Conservation (phyloP, 2,797 vertebrate species). For the Ispidina lecontei region DNA sequence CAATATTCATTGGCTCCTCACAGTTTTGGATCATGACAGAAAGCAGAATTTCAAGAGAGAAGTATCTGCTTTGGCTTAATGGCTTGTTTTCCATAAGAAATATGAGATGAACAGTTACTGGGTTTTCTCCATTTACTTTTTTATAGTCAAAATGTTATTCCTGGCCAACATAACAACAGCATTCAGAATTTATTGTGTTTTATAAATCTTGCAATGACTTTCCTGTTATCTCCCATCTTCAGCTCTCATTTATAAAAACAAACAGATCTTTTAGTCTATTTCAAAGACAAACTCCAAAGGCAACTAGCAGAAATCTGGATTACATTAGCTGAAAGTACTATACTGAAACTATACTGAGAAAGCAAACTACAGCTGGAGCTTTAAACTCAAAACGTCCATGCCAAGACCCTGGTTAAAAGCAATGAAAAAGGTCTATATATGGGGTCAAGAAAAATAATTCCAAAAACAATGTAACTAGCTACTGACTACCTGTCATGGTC, state of each 20-base stretch:
- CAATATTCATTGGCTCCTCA: background rate
- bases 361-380: background rate
- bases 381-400: background rate
- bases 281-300: background rate
- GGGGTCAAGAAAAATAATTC: background rate
- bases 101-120: background rate
- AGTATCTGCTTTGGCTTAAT: conserved; percentile 14
- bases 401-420: background rate
- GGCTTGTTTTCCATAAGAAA: background rate
- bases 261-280: conserved; percentile 7
- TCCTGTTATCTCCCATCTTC: background rate
- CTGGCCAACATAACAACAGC: background rate
- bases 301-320: background rate
- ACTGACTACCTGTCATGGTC: background rate
- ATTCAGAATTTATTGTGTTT: background rate
- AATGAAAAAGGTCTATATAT: background rate
- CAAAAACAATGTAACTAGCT: background rate
- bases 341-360: background rate
- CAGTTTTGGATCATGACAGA: background rate
- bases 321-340: background rate
- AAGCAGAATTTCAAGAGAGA: background rate
- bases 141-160: conserved; percentile 7
- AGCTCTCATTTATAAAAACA: conserved; percentile 18
- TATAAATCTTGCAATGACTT: background rate
- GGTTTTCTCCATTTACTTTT: conserved; percentile 13